These are phyloP conservation scores for Cettia cetti DNA, from an alignment of 2,113 vertebrate species.

Conservation along the genomic window DNA sequence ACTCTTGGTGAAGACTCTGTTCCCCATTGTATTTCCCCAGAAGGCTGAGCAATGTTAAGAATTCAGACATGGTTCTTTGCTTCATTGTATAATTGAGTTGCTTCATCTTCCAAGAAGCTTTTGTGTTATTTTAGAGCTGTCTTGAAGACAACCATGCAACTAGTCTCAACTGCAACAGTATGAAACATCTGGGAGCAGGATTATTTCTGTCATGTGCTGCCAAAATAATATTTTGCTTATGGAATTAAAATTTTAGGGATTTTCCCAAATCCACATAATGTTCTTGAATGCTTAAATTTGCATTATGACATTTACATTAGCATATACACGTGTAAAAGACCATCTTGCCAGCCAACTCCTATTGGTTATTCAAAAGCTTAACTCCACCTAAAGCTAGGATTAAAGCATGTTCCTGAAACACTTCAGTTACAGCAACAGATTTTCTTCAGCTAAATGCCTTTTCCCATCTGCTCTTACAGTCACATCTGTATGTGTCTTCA, in stretches of 20 bases:
- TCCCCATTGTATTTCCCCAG: background rate
- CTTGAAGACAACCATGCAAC: background rate
- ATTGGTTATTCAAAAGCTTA: constrained; percentile 19
- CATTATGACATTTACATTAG: constrained; percentile 45
- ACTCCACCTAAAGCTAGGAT: constrained; percentile 57
- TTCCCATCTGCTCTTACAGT: background rate
- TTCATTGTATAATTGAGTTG: background rate
- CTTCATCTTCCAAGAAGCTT: background rate
- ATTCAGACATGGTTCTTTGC: background rate
- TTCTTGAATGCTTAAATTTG: constrained; percentile 28
- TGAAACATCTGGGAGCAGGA: constrained; percentile 49
- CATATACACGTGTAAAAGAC: constrained; percentile 10
- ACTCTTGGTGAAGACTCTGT: background rate
- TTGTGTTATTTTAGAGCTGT: constrained; percentile 2
- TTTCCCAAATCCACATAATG: constrained; percentile 53
- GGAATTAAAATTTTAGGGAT: constrained; percentile 55
- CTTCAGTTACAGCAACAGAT: background rate
- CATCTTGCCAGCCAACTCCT: constrained; percentile 19
- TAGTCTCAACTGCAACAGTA: background rate
- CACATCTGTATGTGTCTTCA: background rate
- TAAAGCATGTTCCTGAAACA: constrained; percentile 5
- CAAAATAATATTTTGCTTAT: constrained; percentile 61
- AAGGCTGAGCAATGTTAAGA: background rate
- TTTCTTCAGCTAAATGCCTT: constrained; percentile 24
- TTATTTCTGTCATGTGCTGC: constrained; percentile 55